Conservation (phyloP, 2,888 invertebrate species). For the Diachrysia chrysitis region DNA sequence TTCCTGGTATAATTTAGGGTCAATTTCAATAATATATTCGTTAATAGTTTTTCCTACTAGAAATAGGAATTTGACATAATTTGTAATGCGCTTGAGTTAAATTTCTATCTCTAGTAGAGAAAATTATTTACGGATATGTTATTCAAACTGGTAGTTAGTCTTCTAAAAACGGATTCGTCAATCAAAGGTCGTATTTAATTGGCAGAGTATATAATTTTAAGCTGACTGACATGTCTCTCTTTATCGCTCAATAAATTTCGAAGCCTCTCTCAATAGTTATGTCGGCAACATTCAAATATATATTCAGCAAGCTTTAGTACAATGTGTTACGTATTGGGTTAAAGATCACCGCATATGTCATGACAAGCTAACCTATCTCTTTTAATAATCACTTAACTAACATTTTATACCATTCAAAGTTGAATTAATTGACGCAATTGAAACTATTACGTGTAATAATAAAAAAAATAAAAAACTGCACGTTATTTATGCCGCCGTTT, state of each 20-base stretch:
- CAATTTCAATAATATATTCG: too few relatives aligned
- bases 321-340: constrained; percentile 32
- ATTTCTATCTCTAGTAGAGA: too few relatives aligned
- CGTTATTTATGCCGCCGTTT: constrained; percentile 13
- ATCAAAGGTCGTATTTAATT: too few relatives aligned
- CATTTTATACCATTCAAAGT: constrained; percentile 9
- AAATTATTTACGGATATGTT: too few relatives aligned
- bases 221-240: constrained; percentile 14
- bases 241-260: constrained; percentile 30
- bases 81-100: too few relatives aligned
- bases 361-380: constrained; percentile 20
- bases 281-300: constrained; percentile 43
- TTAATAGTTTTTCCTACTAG: too few relatives aligned
- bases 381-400: constrained; percentile 17
- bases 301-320: constrained; percentile 40
- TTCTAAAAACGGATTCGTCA: too few relatives aligned
- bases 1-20: too few relatives aligned
- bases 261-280: constrained; percentile 36
- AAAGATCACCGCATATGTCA: constrained; percentile 43
- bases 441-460: too few relatives aligned
- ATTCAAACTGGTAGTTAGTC: too few relatives aligned
- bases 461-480: constrained; percentile 10
- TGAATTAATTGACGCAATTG: constrained; percentile 12
- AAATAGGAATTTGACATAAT: too few relatives aligned
- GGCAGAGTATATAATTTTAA: background rate